Conservation (phyloP, 1,140 invertebrate species). For the Polypedilum pembai region DNA sequence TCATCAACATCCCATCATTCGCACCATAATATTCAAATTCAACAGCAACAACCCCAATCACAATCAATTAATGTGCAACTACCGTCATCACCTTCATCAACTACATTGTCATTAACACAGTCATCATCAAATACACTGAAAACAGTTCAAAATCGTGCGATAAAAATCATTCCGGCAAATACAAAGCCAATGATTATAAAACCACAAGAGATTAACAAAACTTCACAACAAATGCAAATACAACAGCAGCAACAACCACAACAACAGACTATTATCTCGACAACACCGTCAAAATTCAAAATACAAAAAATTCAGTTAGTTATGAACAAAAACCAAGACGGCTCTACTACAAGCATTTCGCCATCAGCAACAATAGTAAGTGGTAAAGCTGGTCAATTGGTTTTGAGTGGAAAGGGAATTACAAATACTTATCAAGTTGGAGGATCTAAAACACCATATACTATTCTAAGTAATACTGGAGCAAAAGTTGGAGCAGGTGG, state of each 20-base stretch:
- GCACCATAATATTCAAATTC: no score
- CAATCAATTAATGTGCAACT: not conserved
- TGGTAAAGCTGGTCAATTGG: constrained; percentile 8
- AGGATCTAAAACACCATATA: not conserved
- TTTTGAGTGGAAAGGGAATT: not conserved
- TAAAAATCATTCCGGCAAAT: constrained; percentile 21
- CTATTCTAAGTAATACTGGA: not conserved
- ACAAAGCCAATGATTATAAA: not conserved
- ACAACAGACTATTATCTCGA: not conserved
- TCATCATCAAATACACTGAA: not conserved
- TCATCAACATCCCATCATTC: no score
- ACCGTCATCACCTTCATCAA: not conserved
- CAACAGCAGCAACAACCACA: not conserved
- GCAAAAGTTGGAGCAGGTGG: not conserved
- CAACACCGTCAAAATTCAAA: constrained; percentile 24
- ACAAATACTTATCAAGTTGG: constrained; percentile 18
- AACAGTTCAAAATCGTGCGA: not conserved
- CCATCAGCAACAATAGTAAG: constrained; percentile 23
- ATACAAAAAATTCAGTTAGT: constrained; percentile 20
- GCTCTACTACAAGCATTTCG: not conserved
- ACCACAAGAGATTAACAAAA: not conserved
- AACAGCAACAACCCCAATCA: no score
- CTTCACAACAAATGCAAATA: not conserved
- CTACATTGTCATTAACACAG: not conserved
- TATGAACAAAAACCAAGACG: constrained; percentile 19